Percentiles rank a stretch among this genome's conserved stretches.
Evolutionary conservation across 2,888 invertebrate genomes (phyloP).

Genomic region (Mythimna loreyi): DNA sequence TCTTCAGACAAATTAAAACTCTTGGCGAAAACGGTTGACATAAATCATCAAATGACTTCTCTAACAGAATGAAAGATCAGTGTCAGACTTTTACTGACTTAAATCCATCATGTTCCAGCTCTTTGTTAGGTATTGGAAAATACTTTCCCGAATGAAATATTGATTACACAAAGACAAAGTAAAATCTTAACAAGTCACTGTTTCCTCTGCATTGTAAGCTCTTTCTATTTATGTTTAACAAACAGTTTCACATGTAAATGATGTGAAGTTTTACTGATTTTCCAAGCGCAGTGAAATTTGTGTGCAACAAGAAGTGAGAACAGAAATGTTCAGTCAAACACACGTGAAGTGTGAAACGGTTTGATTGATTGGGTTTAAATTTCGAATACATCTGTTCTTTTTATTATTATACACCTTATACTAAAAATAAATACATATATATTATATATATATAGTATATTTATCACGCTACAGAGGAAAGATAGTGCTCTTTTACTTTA

Average conservation of each 20-base stretch:
- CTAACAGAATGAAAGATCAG: no score
- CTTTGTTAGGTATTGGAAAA: not conserved
- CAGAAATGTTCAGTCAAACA: not conserved
- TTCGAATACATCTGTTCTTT: no score
- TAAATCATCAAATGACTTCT: no score
- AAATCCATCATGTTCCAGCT: no score
- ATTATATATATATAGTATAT: no score
- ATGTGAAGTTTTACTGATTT: conserved; percentile 11
- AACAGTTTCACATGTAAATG: conserved; percentile 33
- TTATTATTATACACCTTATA: no score
- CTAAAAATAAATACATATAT: no score
- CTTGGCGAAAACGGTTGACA: no score
- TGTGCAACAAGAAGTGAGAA: conserved; percentile 4
- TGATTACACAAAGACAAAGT: not conserved
- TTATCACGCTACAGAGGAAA: no score
- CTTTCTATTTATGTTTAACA: conserved; percentile 40
- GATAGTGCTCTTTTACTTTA: no score
- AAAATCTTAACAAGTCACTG: conserved; percentile 12
- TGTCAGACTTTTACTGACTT: no score
- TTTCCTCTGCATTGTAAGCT: conserved; percentile 2
- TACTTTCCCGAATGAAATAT: not conserved
- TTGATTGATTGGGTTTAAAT: not conserved
- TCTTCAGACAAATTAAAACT: no score
- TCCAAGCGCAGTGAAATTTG: conserved; percentile 23
- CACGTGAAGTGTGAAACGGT: not conserved